Base-by-base conservation (phyloP, 2,888 invertebrate species). In the Papilio demoleus region DNA sequence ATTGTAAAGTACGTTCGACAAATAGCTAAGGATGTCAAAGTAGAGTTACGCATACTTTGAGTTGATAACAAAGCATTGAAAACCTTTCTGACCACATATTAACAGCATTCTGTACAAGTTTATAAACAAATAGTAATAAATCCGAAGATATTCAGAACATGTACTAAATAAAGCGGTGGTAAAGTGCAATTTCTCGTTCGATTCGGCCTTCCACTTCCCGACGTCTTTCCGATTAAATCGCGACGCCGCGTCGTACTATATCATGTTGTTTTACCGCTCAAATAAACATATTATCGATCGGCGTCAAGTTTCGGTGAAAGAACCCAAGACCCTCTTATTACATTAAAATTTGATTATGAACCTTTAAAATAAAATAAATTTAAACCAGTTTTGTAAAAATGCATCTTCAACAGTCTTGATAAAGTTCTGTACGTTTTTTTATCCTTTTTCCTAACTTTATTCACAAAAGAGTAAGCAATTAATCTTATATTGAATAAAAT, bases 181-280 rank as follows among this genome's bases (percentile, higher is more conserved):
- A 70, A 71, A 73, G 73, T 70, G 68, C 70, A 72, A 70, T 72
- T 70, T 73, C 72, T 73, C 68, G 62, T 65, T 61, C 24, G 34
- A 14, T 42, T 61, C 67, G n/a, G 19, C 34, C 62, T 47, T 62
- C 42, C 53, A 62, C 42, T 53, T 62, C 42, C 42, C 53, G 50
- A 19, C 56, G 42, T 17, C 27, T 50, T 42, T 56, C 22, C 34
- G 61, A 42, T 42, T 67, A 31, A 56, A 67, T 67, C 47, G 59
- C 34, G 22, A 17, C 27, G 34, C 19, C 40, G 59, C 34, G 5
- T 24, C 24, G 24, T 17, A 34, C 14, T 59, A 27, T 65, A 31
- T 58, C 58, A 42, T 58, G 53, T 31, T 42, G 42, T 34, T 31
- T 42, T 22, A 36, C 12, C 38, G 47, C 22, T 22, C 45, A 34